Evolutionary conservation across 2,113 vertebrate genomes (phyloP).

Genomic region (Mellivora capensis): DNA sequence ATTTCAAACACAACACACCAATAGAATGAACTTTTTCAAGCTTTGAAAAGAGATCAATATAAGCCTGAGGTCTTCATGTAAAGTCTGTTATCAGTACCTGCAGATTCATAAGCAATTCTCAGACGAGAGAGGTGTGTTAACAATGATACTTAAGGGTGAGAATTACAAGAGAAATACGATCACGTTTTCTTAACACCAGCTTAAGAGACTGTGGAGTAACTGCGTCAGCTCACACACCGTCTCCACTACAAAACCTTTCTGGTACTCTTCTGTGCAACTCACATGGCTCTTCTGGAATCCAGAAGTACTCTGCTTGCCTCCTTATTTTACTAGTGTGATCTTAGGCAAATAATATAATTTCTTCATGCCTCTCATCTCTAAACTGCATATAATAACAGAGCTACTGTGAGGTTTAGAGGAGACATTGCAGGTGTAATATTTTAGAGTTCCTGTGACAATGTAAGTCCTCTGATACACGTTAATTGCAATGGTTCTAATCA

Average conservation of each 20-base stretch:
- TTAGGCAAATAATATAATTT: background rate
- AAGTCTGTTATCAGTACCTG: slow-evolving; percentile 42
- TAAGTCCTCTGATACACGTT: background rate
- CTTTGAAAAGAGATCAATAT: slow-evolving; percentile 50
- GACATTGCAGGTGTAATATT: background rate
- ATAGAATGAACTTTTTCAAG: slow-evolving; percentile 22
- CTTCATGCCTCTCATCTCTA: background rate
- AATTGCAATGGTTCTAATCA: background rate
- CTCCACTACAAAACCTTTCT: background rate
- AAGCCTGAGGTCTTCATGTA: slow-evolving; percentile 47
- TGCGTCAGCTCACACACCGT: background rate
- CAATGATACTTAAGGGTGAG: background rate
- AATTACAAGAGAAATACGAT: slow-evolving; percentile 11
- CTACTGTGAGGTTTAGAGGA: background rate
- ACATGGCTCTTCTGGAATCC: background rate
- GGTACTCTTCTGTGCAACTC: background rate
- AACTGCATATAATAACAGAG: background rate
- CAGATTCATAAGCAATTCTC: slow-evolving; percentile 46
- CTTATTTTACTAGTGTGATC: background rate
- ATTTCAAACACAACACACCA: slow-evolving; percentile 33
- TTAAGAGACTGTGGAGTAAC: background rate
- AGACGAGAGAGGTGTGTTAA: background rate
- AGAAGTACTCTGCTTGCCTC: background rate
- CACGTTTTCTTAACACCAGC: background rate
- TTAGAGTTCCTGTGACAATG: background rate